Percentiles rank a stretch among this genome's conserved stretches.
These are phyloP conservation scores for Anastatus disparis DNA, from an alignment of 1,140 invertebrate genomes.

Conservation along the genomic window DNA sequence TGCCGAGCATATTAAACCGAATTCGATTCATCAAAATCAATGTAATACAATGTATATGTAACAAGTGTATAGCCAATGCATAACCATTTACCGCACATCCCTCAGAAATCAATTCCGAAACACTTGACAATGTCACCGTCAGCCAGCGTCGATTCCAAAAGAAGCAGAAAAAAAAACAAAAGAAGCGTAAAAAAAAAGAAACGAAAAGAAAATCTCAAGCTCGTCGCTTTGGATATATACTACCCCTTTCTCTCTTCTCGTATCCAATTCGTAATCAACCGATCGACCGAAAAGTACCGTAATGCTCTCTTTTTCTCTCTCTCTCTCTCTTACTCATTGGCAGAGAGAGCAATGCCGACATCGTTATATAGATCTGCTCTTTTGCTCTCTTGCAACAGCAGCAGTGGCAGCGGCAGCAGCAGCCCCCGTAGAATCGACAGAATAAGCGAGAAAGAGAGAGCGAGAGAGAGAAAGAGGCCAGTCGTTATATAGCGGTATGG, in stretches of 20 bases:
- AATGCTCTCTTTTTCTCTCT: no score
- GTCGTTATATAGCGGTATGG: constrained; percentile 5
- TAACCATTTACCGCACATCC: not conserved
- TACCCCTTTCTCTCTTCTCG: not conserved
- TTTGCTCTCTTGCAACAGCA: not conserved
- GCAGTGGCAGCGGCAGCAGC: constrained; percentile 20
- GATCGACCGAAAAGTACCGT: constrained; percentile 16
- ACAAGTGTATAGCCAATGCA: no score
- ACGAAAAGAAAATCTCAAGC: no score
- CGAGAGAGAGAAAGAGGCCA: no score
- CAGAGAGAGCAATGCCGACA: not conserved
- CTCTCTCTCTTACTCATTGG: not conserved
- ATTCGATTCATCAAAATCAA: no score
- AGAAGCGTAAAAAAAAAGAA: no score
- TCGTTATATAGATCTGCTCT: constrained; percentile 26
- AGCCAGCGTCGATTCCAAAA: not conserved
- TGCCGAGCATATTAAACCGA: no score
- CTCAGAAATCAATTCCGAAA: constrained; percentile 45
- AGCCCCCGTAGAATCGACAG: not conserved
- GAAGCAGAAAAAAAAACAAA: not conserved
- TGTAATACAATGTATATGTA: not conserved
- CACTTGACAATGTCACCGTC: constrained; percentile 15
- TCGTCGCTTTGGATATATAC: not conserved
- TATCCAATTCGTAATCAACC: constrained; percentile 5
- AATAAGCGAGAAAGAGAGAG: no score